Conservation (phyloP, 2,888 invertebrate genomes). For the Ichneumoninae sp. region DNA sequence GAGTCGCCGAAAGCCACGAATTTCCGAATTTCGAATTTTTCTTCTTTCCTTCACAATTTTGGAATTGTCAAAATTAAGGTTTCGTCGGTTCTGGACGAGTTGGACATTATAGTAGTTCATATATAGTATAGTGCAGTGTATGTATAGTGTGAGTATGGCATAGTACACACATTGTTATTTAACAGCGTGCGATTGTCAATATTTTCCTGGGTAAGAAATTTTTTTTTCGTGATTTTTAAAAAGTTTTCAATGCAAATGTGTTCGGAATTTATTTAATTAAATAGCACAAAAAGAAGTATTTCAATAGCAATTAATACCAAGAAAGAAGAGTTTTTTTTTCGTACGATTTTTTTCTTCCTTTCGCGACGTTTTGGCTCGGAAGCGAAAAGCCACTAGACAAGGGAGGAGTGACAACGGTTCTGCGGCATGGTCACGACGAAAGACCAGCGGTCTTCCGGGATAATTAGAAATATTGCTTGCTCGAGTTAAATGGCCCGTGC, state of each 20-base stretch:
- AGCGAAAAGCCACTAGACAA: constrained; percentile 24
- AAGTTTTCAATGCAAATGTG: no score
- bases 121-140: not conserved
- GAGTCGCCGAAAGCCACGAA: constrained; percentile 72
- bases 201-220: no score
- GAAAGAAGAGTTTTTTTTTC: not conserved
- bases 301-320: not conserved
- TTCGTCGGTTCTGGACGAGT: constrained; percentile 42
- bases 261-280: no score
- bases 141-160: no score
- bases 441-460: constrained; percentile 75
- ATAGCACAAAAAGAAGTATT: not conserved
- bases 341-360: not conserved
- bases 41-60: constrained; percentile 82
- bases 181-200: no score
- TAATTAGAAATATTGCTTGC: constrained; percentile 83
- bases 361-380: constrained; percentile 2
- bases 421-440: constrained; percentile 37
- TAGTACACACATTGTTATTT: no score
- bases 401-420: constrained; percentile 44
- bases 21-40: constrained; percentile 75
- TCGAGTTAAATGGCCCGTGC: constrained; percentile 81
- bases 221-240: no score
- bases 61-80: constrained; percentile 83
- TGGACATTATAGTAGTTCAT: not conserved